Percentiles rank a stretch among this genome's conserved stretches.
phyloP scores from a whole-genome alignment of 2,113 vertebrate species.

The Menura novaehollandiae region DNA sequence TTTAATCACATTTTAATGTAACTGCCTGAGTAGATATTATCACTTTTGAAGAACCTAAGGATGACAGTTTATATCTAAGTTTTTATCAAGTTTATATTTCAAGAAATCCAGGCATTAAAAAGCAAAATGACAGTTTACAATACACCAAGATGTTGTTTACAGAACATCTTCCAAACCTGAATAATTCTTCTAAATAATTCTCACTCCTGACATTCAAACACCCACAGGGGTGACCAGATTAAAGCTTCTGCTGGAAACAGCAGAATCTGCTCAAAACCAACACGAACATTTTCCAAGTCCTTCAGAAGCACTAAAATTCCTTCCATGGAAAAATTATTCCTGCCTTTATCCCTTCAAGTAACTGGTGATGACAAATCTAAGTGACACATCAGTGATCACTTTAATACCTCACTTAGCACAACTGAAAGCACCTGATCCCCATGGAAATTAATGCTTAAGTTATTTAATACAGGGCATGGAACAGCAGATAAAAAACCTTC shows the following conservation, averaged over 20 bases:
- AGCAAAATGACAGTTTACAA: neutral
- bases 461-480: neutral
- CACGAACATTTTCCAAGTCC: neutral
- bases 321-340: neutral
- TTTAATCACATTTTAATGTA: neutral
- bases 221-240: neutral
- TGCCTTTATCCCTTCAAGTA: neutral
- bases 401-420: neutral
- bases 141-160: neutral
- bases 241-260: neutral
- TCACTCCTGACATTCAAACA: neutral
- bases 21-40: rapidly evolving
- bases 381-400: neutral
- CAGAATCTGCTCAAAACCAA: neutral
- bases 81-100: neutral
- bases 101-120: neutral
- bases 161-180: neutral
- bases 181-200: neutral
- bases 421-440: neutral
- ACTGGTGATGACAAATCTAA: neutral
- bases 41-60: neutral
- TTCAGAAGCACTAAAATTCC: neutral
- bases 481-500: neutral
- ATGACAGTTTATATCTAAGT: rapidly evolving
- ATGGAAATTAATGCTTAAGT: neutral